Base-by-base conservation (phyloP, 1,140 invertebrate species). In the Dendrolimus kikuchii region DNA sequence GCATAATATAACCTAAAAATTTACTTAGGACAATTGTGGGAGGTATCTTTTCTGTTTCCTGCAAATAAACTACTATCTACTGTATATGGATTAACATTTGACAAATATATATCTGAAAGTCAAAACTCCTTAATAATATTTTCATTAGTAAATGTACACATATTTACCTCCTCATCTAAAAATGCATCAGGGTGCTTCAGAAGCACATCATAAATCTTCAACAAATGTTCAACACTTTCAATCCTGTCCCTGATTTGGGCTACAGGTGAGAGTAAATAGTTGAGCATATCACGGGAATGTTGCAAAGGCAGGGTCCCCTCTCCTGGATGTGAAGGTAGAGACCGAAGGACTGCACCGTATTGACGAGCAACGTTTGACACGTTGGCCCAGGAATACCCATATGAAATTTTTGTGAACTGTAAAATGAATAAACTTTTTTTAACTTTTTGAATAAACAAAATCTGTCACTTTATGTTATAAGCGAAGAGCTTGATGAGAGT, bases 301-400 rank as follows among this genome's bases (percentile, higher is more conserved):
- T 67, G 60, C 5, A 86, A 57, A 0, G 83, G 80, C 5, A 74
- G 46, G 7, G 71, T 71, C 3, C 89, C 90, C 52, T 90, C 90
- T 0, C 91, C 90, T 0, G 90, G 89, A 62, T 89, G 90, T 0
- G 89, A 64, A 0, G 88, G 79, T 5, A 88, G 81, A 8, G 84
- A 86, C n/a, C 77, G 77, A 4, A 90, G 68, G 9, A 87, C 71
- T 4, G 88, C 78, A 62, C 88, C 89, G 55, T 90, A 86, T 40
- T 88, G 77, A 5, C 76, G 77, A 7, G 88, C 83, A 5, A 85
- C 68, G 45, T 72, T 43, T 4, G 77, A 78, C 0, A 86, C 76
- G 9, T 89, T 90, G 6, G 85, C 89, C 64, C 90, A 91, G 54
- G 92, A 91, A 57, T 92, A 93, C 0, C 92, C 92, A 41, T 91